Conservation (phyloP, 2,888 invertebrate genomes). For the Acrobasis consociella region DNA sequence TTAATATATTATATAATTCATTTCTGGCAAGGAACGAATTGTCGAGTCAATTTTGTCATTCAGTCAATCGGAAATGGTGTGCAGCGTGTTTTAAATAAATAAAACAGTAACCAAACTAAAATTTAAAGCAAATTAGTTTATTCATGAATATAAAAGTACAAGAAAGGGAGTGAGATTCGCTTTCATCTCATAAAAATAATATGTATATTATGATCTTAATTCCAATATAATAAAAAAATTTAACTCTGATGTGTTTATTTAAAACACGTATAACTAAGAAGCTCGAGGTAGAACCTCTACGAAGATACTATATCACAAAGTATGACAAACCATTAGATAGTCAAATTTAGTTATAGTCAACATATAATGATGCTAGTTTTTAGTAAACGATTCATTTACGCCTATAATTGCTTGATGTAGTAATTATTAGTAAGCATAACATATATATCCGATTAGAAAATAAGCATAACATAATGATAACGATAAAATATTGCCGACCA, state of each 20-base stretch:
- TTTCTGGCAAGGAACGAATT: conserved; percentile 58
- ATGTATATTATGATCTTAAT: background rate
- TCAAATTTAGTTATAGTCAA: conserved; percentile 69
- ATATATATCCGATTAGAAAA: conserved; percentile 57
- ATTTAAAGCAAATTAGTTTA: background rate
- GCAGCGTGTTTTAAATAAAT: conserved; percentile 35
- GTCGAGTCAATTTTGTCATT: conserved; percentile 72
- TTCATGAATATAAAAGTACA: background rate
- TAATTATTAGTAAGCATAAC: conserved; percentile 48
- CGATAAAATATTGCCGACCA: conserved; percentile 39
- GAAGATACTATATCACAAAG: conserved; percentile 53
- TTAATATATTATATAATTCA: conserved; percentile 51
- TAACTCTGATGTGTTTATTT: conserved; percentile 21
- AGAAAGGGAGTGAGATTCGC: background rate
- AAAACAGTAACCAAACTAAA: conserved; percentile 17
- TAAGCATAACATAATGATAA: conserved; percentile 39
- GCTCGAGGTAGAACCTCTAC: conserved; percentile 59
- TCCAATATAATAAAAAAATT: background rate
- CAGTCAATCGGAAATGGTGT: conserved; percentile 60
- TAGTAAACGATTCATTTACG: conserved; percentile 53
- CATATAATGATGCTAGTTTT: conserved; percentile 59
- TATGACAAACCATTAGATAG: conserved; percentile 70
- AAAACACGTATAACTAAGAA: conserved; percentile 20
- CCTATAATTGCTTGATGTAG: conserved; percentile 66
- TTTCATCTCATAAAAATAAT: background rate